Evolutionary conservation across 2,797 vertebrate genomes (phyloP).

Genomic region (Numenius phaeopus): DNA sequence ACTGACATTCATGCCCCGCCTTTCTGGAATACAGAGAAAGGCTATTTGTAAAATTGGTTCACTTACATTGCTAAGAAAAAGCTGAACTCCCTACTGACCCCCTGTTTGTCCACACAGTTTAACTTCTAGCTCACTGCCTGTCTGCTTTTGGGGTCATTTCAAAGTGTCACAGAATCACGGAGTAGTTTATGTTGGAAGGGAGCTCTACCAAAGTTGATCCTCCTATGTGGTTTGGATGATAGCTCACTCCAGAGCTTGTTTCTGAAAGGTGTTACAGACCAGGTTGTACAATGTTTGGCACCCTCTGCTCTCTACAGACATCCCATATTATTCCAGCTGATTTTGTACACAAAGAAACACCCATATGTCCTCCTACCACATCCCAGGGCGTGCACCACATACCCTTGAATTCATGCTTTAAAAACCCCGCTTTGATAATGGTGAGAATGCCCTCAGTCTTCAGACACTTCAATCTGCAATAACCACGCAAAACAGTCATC

Average conservation of each 20-base stretch:
- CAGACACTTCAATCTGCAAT: background rate
- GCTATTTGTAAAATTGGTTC: background rate
- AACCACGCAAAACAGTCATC: background rate
- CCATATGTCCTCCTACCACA: background rate
- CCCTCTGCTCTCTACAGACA: background rate
- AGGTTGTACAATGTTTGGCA: background rate
- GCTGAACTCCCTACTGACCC: background rate
- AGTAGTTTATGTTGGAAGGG: background rate
- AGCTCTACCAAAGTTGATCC: background rate
- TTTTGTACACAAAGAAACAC: background rate
- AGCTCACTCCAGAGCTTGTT: background rate
- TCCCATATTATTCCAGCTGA: background rate
- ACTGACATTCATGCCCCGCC: background rate
- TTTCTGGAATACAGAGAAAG: background rate
- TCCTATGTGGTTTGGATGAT: background rate
- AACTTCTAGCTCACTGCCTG: background rate
- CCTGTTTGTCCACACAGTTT: background rate
- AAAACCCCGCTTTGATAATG: background rate
- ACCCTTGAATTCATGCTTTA: background rate
- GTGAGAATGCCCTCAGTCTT: background rate
- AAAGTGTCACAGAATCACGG: background rate
- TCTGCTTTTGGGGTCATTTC: background rate
- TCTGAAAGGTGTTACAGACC: background rate
- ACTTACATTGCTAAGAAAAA: background rate
- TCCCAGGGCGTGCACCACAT: background rate